phyloP scores from a whole-genome alignment of 2,113 vertebrate species.

The Ctenodactylus gundi region DNA sequence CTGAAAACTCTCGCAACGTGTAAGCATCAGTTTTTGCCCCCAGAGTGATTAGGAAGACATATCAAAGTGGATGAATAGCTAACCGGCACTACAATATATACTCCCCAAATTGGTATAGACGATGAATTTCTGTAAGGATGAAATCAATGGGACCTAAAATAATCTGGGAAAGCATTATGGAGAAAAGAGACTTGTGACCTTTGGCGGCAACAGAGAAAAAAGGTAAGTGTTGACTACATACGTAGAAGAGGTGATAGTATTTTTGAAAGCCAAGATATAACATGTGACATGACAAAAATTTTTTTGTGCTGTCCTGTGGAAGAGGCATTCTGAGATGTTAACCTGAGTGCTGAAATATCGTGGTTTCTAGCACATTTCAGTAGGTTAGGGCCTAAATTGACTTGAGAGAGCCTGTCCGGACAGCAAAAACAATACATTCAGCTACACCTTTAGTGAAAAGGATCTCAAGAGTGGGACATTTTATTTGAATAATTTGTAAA shows the following conservation, averaged over 20 bases:
- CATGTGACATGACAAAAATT: not conserved
- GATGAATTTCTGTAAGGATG: constrained; percentile 1
- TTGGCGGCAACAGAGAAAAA: not conserved
- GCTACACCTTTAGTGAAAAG: constrained; percentile 3
- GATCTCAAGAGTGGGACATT: not conserved
- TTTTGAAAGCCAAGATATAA: constrained; percentile 29
- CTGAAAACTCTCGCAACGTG: not conserved
- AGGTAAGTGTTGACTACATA: not conserved
- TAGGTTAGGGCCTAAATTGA: not conserved
- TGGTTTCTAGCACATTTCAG: not conserved
- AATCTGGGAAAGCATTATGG: not conserved
- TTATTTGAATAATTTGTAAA: constrained; percentile 29
- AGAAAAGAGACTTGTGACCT: not conserved
- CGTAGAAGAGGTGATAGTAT: not conserved
- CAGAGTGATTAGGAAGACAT: not conserved
- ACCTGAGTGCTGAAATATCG: not conserved
- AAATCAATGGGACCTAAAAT: not conserved
- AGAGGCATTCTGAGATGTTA: not conserved
- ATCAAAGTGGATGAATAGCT: not conserved
- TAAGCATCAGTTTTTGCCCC: not conserved
- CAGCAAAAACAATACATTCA: not conserved
- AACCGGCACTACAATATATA: not conserved
- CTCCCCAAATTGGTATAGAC: not conserved
- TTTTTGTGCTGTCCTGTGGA: not conserved
- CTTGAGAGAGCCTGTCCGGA: not conserved